Conservation (phyloP, 1,140 invertebrate species). For the Pectinophora gossypiella region DNA sequence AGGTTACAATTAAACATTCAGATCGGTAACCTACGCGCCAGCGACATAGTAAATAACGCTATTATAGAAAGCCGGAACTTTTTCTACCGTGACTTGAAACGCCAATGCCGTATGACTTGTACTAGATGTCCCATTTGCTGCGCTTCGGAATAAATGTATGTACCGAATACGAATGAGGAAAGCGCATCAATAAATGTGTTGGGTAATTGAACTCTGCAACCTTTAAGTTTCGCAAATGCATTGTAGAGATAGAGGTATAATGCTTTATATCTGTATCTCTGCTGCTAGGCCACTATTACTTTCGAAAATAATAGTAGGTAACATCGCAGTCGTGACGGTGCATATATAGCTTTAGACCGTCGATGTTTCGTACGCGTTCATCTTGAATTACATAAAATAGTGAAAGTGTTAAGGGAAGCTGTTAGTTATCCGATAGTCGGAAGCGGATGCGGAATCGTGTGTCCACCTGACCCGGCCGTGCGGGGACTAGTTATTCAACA, state of each 20-base stretch:
- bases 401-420: slow-evolving; percentile 42
- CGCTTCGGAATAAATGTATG: background rate
- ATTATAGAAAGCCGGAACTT: slow-evolving; percentile 57
- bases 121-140: too few relatives aligned
- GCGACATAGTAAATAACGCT: slow-evolving; percentile 25
- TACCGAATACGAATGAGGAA: background rate
- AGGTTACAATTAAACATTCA: slow-evolving; percentile 51
- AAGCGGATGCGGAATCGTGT: slow-evolving; percentile 55
- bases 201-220: background rate
- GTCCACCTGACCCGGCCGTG: slow-evolving; percentile 50
- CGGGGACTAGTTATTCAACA: slow-evolving; percentile 50
- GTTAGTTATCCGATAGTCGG: slow-evolving; percentile 25
- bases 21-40: slow-evolving; percentile 18
- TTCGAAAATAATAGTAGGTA: background rate
- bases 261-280: too few relatives aligned
- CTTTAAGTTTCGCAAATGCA: background rate
- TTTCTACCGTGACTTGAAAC: slow-evolving; percentile 26
- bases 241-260: too few relatives aligned
- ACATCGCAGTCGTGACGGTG: slow-evolving; percentile 16
- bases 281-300: background rate
- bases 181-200: background rate
- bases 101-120: too few relatives aligned
- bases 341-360: slow-evolving; percentile 12
- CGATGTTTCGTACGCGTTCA: slow-evolving; percentile 9
- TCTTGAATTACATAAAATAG: slow-evolving; percentile 42